Percentiles rank a stretch among this genome's conserved stretches.
phyloP scores from a whole-genome alignment of 2,113 vertebrate genomes.

The Anguilla japonica region DNA sequence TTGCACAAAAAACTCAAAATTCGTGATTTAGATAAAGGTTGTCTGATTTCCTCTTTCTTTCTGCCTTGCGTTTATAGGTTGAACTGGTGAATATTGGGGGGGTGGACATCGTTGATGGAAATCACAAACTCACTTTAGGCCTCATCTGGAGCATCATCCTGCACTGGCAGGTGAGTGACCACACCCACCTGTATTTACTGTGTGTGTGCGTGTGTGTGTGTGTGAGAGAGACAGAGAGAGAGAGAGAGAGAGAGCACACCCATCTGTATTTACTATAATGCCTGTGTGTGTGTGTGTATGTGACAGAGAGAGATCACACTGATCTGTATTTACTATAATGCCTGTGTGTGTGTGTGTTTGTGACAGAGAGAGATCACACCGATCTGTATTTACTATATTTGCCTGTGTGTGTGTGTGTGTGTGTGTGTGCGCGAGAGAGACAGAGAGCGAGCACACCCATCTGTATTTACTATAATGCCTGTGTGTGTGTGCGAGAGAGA shows the following conservation, averaged over 20 bases:
- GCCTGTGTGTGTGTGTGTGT: background rate
- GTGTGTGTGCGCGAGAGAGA: background rate
- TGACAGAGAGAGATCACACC: no score
- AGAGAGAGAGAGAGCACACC: no score
- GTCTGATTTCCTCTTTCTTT: background rate
- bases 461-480: no score
- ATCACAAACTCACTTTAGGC: slow-evolving; percentile 96
- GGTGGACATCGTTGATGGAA: slow-evolving; percentile 96
- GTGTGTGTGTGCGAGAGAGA: no score
- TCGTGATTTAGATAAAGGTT: background rate
- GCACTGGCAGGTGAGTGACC: slow-evolving; percentile 91
- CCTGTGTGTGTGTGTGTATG: background rate
- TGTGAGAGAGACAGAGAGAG: background rate
- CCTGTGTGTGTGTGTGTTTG: no score
- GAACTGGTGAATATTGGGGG: slow-evolving; percentile 97
- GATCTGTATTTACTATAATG: no score
- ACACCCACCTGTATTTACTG: no score
- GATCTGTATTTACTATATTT: no score
- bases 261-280: no score
- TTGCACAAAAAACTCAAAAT: background rate
- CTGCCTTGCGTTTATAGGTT: slow-evolving; percentile 68
- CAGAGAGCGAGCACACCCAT: background rate
- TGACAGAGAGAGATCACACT: background rate
- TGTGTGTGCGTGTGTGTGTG: background rate
- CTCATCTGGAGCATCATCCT: slow-evolving; percentile 99